Evolutionary conservation across 1,140 invertebrate species (phyloP), one percentile per base, ranked within the genome.

Genomic region (Drosophila nasuta): DNA sequence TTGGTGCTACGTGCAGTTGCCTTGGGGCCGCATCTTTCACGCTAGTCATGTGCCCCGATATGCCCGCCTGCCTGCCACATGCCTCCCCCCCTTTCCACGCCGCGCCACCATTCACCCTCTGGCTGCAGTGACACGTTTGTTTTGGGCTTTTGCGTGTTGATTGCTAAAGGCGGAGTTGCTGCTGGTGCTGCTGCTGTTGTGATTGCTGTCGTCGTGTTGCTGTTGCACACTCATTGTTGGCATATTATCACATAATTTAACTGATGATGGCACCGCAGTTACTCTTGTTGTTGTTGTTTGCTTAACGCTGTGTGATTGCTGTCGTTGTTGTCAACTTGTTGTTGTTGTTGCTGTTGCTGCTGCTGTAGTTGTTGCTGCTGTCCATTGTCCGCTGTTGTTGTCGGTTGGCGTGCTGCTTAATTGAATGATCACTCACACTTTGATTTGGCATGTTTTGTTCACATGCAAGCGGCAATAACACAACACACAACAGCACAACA

Each of bases 231-330:
- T 88, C 83, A 88, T 88, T 88, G 83, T 89, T 88, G 83, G 83
- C 83, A 88, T 88, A 88, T 88, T 88, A 88, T 88, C 83, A 88
- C 83, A 88, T 88, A 89, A 88, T 88, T 88, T 88, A 89, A 88
- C 83, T 89, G 83, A 88, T 87, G 82, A 87, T 87, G 82, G 77
- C 77, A 87, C 79, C 63, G 69, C 69, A 69, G 66, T 20, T 69
- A 33, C 13, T 69, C 33, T 15, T 58, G 45, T 15, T 68, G 58
- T 41, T 59, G 48, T 81, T 82, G 77, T 79, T 62, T 72, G 64
- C 58, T 28, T 67, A 66, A 57, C 48, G 57, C 59, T 70, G 38
- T 75, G 71, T 79, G 79, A 79, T 81, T 81, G 70, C 79, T 79
- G 79, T 81, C 59, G 51, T 54, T 30, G 30, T 33, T n/a, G 79